Percentiles rank a stretch among this genome's conserved stretches.
Conservation (phyloP, 2,113 vertebrate species). For the Seriola dumerili region DNA sequence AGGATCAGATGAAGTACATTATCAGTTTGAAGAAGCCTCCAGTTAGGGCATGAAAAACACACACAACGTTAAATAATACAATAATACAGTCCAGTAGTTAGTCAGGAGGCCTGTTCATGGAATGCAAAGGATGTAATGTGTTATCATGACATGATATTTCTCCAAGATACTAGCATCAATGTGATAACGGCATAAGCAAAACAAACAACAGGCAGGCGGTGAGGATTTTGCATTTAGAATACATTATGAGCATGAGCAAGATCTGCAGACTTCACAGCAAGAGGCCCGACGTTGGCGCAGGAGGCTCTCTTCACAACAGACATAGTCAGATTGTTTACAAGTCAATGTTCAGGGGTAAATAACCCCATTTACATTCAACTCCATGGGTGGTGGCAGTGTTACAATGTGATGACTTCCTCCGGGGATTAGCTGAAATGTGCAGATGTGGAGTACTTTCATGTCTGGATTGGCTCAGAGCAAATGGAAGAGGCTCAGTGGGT, state of each 20-base stretch:
- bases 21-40: neutral
- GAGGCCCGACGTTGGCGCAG: conserved; percentile 33
- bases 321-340: conserved; percentile 69
- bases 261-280: conserved; percentile 60
- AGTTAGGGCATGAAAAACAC: neutral
- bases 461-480: conserved; percentile 28
- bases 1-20: conserved; percentile 3
- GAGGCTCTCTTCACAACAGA: conserved; percentile 51
- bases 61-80: conserved; percentile 1
- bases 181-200: conserved; percentile 58
- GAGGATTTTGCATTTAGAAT: conserved; percentile 48
- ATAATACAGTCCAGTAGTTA: conserved; percentile 3
- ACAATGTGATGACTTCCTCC: conserved; percentile 51
- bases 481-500: conserved; percentile 22
- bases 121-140: conserved; percentile 26
- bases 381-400: conserved; percentile 25
- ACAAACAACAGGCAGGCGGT: conserved; percentile 57
- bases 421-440: conserved; percentile 56
- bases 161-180: conserved; percentile 60
- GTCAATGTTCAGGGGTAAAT: conserved; percentile 72
- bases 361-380: conserved; percentile 72
- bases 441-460: conserved; percentile 53
- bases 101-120: conserved; percentile 9
- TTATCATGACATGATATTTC: conserved; percentile 60
- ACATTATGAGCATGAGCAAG: conserved; percentile 56